A percentile compares a stretch with the other conserved stretches of the same genome.
These are phyloP conservation scores for Pardosa pseudoannulata DNA, from an alignment of 2,888 invertebrate species.

Conservation along the genomic window DNA sequence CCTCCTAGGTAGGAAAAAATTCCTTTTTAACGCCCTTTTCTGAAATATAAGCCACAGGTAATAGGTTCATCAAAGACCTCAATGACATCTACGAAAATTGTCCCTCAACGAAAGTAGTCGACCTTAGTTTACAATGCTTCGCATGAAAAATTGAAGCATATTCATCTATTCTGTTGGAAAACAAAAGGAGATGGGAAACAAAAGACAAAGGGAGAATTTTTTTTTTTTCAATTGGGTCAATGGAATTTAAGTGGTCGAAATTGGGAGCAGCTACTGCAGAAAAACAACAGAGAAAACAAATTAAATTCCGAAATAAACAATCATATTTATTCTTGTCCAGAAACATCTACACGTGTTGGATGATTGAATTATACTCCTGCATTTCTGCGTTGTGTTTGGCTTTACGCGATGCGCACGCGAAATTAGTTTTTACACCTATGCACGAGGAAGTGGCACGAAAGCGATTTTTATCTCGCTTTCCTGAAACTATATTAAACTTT, in stretches of 20 bases:
- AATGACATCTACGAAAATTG: too few species aligned
- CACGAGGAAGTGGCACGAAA: not conserved
- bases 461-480: not conserved
- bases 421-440: not conserved
- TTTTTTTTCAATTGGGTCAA: not conserved
- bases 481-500: slow-evolving; percentile 6
- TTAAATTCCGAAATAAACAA: not conserved
- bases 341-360: not conserved
- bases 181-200: not conserved
- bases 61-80: too few species aligned
- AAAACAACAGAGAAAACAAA: not conserved
- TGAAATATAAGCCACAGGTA: too few species aligned
- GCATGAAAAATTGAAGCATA: not conserved
- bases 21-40: too few species aligned
- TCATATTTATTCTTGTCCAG: not conserved
- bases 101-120: not conserved
- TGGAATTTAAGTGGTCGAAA: not conserved
- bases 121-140: not conserved
- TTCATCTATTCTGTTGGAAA: not conserved
- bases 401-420: not conserved
- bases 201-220: not conserved
- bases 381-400: not conserved
- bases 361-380: not conserved
- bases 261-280: not conserved
- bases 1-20: too few species aligned